Evolutionary conservation across 2,113 vertebrate genomes (phyloP).

Genomic region (Zingel zingel): DNA sequence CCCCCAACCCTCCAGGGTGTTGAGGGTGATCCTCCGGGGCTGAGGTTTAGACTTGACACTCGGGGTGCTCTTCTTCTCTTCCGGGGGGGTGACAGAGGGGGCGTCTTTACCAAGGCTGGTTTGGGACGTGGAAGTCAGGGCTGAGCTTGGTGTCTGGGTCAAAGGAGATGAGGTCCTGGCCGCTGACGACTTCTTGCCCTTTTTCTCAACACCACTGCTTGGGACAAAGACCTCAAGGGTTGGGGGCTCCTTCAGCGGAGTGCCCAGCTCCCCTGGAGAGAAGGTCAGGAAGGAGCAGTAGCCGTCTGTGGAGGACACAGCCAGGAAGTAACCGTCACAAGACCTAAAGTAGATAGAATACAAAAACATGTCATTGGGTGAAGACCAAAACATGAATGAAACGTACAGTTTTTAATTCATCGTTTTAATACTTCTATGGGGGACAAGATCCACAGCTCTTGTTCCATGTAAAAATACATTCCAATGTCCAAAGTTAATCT

Average conservation of each 20-base stretch:
- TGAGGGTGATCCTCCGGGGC: constrained; percentile 91
- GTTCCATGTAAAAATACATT: background rate
- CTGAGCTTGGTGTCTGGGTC: constrained; percentile 49
- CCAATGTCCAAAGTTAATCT: background rate
- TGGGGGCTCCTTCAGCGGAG: constrained; percentile 91
- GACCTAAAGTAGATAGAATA: constrained; percentile 85
- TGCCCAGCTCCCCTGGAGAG: constrained; percentile 90
- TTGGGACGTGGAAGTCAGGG: constrained; percentile 40
- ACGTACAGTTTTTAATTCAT: background rate
- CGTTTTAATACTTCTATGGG: background rate
- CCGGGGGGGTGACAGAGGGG: constrained; percentile 58
- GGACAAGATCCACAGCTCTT: background rate
- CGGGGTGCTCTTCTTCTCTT: constrained; percentile 84
- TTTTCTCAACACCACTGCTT: constrained; percentile 87
- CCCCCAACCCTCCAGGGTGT: constrained; percentile 93
- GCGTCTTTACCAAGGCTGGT: constrained; percentile 73
- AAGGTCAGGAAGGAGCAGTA: constrained; percentile 98
- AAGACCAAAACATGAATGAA: background rate
- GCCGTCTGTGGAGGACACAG: constrained; percentile 96
- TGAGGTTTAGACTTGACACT: constrained; percentile 81
- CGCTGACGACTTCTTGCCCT: constrained; percentile 83
- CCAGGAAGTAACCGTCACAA: constrained; percentile 92
- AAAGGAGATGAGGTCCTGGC: constrained; percentile 72
- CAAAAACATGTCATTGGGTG: background rate
- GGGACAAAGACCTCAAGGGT: constrained; percentile 83